Evolutionary conservation across 2,113 vertebrate genomes (phyloP).

Genomic region (Bostrychus sinensis): DNA sequence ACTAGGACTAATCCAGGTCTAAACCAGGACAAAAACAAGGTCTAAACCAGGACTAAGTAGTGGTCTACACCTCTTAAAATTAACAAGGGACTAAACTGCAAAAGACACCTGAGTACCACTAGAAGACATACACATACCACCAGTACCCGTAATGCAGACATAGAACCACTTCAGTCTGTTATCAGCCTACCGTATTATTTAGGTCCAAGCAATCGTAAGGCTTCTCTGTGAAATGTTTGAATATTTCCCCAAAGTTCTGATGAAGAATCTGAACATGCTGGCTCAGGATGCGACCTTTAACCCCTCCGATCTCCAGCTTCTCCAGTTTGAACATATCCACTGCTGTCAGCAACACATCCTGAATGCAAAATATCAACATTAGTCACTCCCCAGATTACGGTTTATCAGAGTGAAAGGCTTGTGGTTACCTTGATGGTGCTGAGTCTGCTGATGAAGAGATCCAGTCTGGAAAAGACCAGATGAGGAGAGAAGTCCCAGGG

Average conservation of each 20-base stretch:
- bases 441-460: conserved; percentile 83
- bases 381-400: not conserved
- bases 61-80: too few relatives aligned
- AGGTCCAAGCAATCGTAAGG: conserved; percentile 84
- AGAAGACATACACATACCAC: too few relatives aligned
- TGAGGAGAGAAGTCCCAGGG: conserved; percentile 84
- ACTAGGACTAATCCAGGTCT: too few relatives aligned
- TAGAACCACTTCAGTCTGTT: too few relatives aligned
- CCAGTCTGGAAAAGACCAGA: conserved; percentile 83
- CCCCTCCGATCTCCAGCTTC: conserved; percentile 89
- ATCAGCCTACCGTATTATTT: conserved; percentile 73
- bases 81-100: too few relatives aligned
- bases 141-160: too few relatives aligned
- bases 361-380: not conserved
- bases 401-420: not conserved
- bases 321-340: conserved; percentile 88
- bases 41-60: too few relatives aligned
- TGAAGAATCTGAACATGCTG: conserved; percentile 82
- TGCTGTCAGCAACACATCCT: conserved; percentile 84
- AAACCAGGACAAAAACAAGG: too few relatives aligned
- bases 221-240: conserved; percentile 81
- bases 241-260: conserved; percentile 83
- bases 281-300: conserved; percentile 82
- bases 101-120: too few relatives aligned
- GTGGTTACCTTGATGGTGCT: conserved; percentile 78